Base-by-base conservation (phyloP, 1,140 invertebrate genomes). In the Anastrepha ludens region DNA sequence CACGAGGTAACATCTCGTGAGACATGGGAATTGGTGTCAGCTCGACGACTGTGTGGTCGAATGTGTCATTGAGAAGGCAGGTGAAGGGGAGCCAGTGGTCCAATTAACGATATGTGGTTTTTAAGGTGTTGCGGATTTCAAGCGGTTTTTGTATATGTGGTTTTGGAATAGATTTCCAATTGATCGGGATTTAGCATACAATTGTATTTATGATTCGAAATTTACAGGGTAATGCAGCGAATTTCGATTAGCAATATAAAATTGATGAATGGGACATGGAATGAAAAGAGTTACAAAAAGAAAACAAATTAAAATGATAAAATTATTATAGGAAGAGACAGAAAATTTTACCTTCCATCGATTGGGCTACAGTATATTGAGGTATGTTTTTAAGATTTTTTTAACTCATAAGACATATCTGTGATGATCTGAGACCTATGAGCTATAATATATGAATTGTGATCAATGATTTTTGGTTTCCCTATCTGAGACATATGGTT, bases 1-100 rank as follows among this genome's bases (percentile, higher is more conserved):
- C 92, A 93, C 20, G 91, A 92, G 29, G 91, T 90, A 67, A 92
- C 90, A 29, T 93, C 92, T 60, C 92, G 86, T 89, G 91, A 88
- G 55, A 90, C 90, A 55, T 92, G 90, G 20, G 90, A 89, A 44
- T 92, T 93, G 8, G 92, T 90, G 58, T 93, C 92, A 67, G 91
- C 92, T n/a, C 92, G 88, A 6, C 92, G 91, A 67, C 92, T 89
- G 55, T 47, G 2, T 8, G 15, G 1, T 74, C 3, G 0, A 2
- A 15, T 74, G 11, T 74, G 15, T 74, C 55, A 44, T 29, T 39
- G 0, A 4, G n/a, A 58, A 44, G 3, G 81, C 15, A 62, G 29
- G 44, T 41, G 11, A n/a, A 50, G 29, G 47, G 9, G 20, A 44
- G n/a, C 39, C 74, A 81, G n/a, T 39, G 47, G 7, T 81, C 8